Base-by-base conservation (phyloP, 2,113 vertebrate species). In the Delphinapterus leucas region DNA sequence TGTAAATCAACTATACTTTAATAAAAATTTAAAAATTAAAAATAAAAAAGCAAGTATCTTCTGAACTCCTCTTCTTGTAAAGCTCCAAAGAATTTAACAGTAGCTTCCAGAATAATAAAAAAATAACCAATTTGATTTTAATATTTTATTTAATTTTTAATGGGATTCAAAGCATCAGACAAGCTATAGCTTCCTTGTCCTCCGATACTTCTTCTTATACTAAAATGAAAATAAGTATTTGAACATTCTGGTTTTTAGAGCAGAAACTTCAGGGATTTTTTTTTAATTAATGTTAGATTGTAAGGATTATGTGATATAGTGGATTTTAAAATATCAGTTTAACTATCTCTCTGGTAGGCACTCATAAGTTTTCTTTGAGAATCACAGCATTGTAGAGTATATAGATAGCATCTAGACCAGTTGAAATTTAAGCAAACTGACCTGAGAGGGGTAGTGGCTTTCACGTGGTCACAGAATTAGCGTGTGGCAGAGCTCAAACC, bases 21-120 rank as follows among this genome's bases (percentile, higher is more conserved):
- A 58, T 58, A 58, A 58, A 21, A 21, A 21, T 58, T 58, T 58
- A 12, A 61, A 28, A 61, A 61, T 58, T 58, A 25, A 61, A 61
- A 61, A 58, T 58, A 58, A 26, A 61, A 61, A 61, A 65, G 63
- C 12, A 65, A 65, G 63, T 65, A 65, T 31, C 28, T 65, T 31
- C 49, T 87, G 20, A 53, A 65, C 26, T 80, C 25, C 4, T 65
- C 93, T 89, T 77, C 58, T 76, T 81, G 49, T 41, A 55, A 96
- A 95, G n/a, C 55, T 44, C 21, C 49, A 76, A 65, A 74, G 44
- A 26, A 88, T 92, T 88, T 47, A 80, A 87, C 11, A 58, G 65
- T 71, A 23, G 93, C n/a, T 79, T 93, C 81, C 49, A 44, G 18
- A 33, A 77, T 83, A 65, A 81, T 67, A 53, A 88, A 83, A 97